Percentiles rank a stretch among this genome's conserved stretches.
phyloP scores from a whole-genome alignment of 2,113 vertebrate genomes.

The Anarrhichthys ocellatus region DNA sequence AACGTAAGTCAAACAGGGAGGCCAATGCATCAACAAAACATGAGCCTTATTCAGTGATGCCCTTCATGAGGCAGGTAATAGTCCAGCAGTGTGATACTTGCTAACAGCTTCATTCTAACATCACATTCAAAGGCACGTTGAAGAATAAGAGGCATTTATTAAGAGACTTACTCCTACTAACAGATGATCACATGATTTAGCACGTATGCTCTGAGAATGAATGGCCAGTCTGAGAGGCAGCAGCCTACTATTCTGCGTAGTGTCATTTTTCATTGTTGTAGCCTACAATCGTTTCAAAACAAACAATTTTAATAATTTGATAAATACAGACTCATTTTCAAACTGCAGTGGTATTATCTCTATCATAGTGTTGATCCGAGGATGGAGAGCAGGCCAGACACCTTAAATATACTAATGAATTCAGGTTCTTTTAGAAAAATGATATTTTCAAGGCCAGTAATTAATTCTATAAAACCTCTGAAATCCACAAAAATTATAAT shows the following conservation, averaged over 20 bases:
- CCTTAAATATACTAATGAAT: background rate
- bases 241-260: background rate
- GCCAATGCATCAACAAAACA: slow-evolving; percentile 9
- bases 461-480: background rate
- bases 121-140: background rate
- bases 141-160: background rate
- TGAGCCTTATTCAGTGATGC: background rate
- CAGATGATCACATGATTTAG: background rate
- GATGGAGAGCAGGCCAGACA: background rate
- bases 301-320: background rate
- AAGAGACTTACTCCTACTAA: background rate
- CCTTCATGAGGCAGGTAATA: background rate
- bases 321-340: background rate
- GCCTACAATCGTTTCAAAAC: no score
- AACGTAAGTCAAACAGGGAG: slow-evolving; percentile 5
- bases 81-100: background rate
- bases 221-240: background rate
- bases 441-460: background rate
- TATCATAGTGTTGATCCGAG: background rate
- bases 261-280: background rate
- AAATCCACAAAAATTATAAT: background rate
- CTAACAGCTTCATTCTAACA: background rate
- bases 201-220: background rate
- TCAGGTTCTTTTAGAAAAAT: background rate
- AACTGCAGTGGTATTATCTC: background rate